A percentile compares a stretch with the other conserved stretches of the same genome.
These are phyloP conservation scores for Athripsodes cinereus DNA, from an alignment of 2,888 invertebrate species.

Conservation along the genomic window DNA sequence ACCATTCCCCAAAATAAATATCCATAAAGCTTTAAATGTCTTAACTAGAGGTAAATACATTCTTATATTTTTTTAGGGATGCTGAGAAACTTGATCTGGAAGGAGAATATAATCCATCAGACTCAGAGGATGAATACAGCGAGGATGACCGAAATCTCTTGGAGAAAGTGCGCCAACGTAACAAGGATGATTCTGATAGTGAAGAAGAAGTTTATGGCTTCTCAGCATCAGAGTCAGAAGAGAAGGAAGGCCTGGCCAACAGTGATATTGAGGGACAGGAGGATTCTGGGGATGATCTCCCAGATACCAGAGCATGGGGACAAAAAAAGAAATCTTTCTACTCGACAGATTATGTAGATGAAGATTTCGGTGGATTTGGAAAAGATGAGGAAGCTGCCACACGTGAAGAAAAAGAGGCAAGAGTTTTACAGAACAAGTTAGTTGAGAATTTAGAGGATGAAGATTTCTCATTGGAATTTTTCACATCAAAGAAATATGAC, in stretches of 20 bases:
- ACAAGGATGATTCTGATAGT: slow-evolving; percentile 48
- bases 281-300: slow-evolving; percentile 62
- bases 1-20: no score
- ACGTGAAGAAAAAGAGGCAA: slow-evolving; percentile 79
- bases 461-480: slow-evolving; percentile 63
- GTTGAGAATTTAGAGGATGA: slow-evolving; percentile 72
- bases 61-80: slow-evolving; percentile 36
- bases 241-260: slow-evolving; percentile 50
- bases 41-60: no score
- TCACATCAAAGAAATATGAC: slow-evolving; percentile 40
- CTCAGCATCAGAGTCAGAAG: slow-evolving; percentile 41
- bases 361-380: slow-evolving; percentile 70
- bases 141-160: slow-evolving; percentile 58
- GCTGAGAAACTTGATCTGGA: slow-evolving; percentile 41
- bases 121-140: slow-evolving; percentile 68
- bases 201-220: slow-evolving; percentile 62
- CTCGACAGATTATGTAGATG: slow-evolving; percentile 83
- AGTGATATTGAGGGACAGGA: slow-evolving; percentile 75
- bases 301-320: slow-evolving; percentile 85
- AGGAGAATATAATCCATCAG: slow-evolving; percentile 58
- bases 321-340: slow-evolving; percentile 73
- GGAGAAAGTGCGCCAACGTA: slow-evolving; percentile 52
- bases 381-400: slow-evolving; percentile 68
- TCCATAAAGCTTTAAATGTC: no score
- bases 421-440: slow-evolving; percentile 69